A percentile compares a stretch with the other conserved stretches of the same genome.
Conservation (phyloP, 2,797 vertebrate genomes). For the Hapalemur alaotrensis region DNA sequence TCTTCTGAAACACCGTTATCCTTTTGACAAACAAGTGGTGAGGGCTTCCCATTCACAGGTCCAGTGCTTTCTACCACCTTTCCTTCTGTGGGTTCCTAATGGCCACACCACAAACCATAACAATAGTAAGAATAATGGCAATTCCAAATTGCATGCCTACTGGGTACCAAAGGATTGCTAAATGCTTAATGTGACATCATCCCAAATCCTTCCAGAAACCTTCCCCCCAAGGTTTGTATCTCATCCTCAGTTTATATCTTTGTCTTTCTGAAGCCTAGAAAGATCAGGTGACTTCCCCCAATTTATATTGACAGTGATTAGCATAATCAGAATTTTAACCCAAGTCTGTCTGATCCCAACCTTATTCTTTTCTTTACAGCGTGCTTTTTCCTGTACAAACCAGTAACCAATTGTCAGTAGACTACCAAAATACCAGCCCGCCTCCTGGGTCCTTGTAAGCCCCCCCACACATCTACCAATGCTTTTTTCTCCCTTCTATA, state of each 20-base stretch:
- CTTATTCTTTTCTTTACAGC: neutral
- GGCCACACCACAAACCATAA: neutral
- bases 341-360: neutral
- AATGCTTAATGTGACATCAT: neutral
- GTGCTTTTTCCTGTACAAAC: neutral
- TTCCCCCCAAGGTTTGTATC: neutral
- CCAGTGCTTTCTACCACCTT: neutral
- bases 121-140: neutral
- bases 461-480: neutral
- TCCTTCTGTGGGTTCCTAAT: neutral
- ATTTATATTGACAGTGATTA: neutral
- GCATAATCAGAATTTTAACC: neutral
- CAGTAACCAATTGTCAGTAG: neutral
- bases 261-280: neutral
- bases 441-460: neutral
- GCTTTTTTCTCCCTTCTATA: neutral
- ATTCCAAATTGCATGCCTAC: neutral
- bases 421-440: neutral
- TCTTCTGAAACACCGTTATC: neutral
- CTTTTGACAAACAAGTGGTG: neutral
- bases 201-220: neutral
- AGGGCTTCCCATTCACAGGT: neutral
- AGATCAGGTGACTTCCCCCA: neutral
- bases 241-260: neutral
- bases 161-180: neutral